phyloP scores from a whole-genome alignment of 1,140 invertebrate species.

The Temnothorax longispinosus region DNA sequence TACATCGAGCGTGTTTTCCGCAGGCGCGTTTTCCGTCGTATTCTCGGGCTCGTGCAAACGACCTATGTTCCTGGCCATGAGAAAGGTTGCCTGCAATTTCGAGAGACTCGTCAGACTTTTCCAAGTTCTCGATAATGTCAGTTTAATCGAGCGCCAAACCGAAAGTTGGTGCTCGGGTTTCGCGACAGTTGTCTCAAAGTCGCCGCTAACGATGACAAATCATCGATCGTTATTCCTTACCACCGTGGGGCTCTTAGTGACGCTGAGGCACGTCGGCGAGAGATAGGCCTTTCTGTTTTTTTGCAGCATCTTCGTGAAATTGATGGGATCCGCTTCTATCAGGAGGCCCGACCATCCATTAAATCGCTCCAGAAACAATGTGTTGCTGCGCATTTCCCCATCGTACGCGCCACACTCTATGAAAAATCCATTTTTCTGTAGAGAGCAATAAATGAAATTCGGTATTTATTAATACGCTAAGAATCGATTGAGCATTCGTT shows the following conservation, averaged over 20 bases:
- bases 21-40: background rate
- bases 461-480: conserved; percentile 7
- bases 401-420: conserved; percentile 86
- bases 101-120: background rate
- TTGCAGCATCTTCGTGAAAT: conserved; percentile 82
- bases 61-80: conserved; percentile 77
- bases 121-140: background rate
- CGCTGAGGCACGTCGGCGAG: conserved; percentile 84
- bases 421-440: conserved; percentile 85
- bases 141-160: background rate
- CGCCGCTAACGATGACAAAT: background rate
- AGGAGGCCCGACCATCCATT: conserved; percentile 85
- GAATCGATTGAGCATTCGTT: background rate
- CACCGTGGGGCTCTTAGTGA: conserved; percentile 81
- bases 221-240: conserved; percentile 73
- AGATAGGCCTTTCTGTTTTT: conserved; percentile 83
- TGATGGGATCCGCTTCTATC: conserved; percentile 86
- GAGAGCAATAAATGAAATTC: conserved; percentile 43
- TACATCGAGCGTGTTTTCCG: conserved; percentile 68
- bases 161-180: background rate
- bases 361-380: conserved; percentile 84
- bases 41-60: conserved; percentile 67
- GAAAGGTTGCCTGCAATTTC: conserved; percentile 71
- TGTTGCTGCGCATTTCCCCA: conserved; percentile 86
- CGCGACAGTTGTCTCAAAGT: background rate